phyloP scores from a whole-genome alignment of 2,113 vertebrate species.

The Oostethus manadensis region DNA sequence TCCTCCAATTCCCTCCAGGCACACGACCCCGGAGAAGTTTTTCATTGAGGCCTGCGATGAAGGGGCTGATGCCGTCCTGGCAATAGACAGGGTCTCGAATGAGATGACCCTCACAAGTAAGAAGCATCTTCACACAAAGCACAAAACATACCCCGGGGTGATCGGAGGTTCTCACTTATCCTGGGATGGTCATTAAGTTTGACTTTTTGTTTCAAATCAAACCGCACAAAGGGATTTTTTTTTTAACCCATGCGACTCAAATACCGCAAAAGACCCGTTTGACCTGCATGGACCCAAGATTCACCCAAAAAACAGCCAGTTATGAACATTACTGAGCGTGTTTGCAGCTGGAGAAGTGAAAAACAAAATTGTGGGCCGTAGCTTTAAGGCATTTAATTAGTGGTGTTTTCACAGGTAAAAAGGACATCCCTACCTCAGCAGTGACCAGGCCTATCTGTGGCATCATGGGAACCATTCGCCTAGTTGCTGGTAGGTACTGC shows the following conservation, averaged over 20 bases:
- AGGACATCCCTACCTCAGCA: conserved; percentile 88
- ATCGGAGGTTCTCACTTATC: too few species aligned
- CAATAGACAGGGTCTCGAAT: conserved; percentile 88
- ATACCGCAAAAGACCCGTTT: too few species aligned
- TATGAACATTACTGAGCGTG: too few species aligned
- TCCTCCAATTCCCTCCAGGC: conserved; percentile 65
- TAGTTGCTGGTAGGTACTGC: conserved; percentile 84
- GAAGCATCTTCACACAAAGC: background rate
- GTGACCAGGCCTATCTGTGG: conserved; percentile 90
- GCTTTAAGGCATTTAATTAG: background rate
- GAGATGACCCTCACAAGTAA: conserved; percentile 95
- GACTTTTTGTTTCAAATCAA: too few species aligned
- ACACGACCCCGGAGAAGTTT: conserved; percentile 91
- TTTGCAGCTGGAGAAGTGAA: background rate
- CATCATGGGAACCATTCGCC: conserved; percentile 89
- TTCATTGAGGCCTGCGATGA: conserved; percentile 95
- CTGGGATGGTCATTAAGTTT: too few species aligned
- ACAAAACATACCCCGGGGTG: background rate
- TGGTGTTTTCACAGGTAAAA: conserved; percentile 75
- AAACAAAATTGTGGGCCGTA: background rate
- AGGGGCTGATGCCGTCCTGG: conserved; percentile 85
- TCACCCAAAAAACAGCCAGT: too few species aligned
- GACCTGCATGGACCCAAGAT: too few species aligned
- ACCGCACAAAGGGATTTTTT: too few species aligned
- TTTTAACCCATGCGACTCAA: too few species aligned